Conservation (phyloP, 2,797 vertebrate genomes). For the Amphiprion clarkii region DNA sequence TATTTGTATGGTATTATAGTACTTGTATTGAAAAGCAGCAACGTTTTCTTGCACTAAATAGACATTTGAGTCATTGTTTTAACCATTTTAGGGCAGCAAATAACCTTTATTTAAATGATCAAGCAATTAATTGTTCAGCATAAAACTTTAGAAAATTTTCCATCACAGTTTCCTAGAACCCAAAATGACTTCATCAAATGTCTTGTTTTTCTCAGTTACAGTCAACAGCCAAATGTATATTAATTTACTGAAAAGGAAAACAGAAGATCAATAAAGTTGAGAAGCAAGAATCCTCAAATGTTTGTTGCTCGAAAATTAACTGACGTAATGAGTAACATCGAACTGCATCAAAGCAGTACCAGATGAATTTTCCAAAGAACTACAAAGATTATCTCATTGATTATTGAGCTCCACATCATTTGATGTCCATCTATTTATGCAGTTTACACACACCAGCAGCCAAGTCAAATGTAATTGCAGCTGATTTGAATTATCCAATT, state of each 20-base stretch:
- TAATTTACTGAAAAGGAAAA: background rate
- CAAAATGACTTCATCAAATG: background rate
- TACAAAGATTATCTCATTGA: background rate
- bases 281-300: background rate
- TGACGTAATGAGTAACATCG: background rate
- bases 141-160: background rate
- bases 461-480: conserved; percentile 24
- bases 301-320: background rate
- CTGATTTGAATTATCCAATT: conserved; percentile 34
- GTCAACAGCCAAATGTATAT: background rate
- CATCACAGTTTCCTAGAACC: background rate
- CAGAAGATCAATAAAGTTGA: background rate
- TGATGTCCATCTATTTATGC: conserved; percentile 1
- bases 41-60: conserved; percentile 4
- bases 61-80: background rate
- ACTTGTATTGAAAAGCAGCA: background rate
- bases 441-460: conserved; percentile 4
- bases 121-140: background rate
- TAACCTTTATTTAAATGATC: background rate
- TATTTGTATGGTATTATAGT: background rate
- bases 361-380: background rate
- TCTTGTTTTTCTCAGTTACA: background rate
- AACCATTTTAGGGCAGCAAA: background rate
- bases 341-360: background rate
- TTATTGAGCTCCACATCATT: conserved; percentile 8